Evolutionary conservation across 64 coral and sea anemone species (phyloP).

Genomic region (Trachythela sp.): DNA sequence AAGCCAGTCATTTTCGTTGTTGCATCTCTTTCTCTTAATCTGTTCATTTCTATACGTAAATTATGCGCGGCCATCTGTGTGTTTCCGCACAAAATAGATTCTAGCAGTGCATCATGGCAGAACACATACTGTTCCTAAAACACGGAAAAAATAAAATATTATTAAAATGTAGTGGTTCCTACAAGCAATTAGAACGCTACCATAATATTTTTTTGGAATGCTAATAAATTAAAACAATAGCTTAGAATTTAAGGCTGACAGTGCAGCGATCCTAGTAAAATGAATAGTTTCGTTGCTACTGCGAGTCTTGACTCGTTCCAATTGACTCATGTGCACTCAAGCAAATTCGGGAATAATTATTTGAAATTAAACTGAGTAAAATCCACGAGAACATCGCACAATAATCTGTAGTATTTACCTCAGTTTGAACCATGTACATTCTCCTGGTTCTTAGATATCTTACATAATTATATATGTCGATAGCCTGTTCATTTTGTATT

Average conservation of each 20-base stretch:
- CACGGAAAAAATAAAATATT: neutral
- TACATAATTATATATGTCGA: conserved; percentile 89
- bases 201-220: too few relatives aligned
- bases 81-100: conserved; percentile 91
- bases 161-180: neutral
- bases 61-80: conserved; percentile 94
- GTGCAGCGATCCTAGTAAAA: too few relatives aligned
- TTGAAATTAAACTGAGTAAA: too few relatives aligned
- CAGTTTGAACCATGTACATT: conserved; percentile 90
- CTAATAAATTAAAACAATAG: too few relatives aligned
- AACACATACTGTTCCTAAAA: conserved; percentile 90
- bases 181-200: neutral
- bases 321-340: too few relatives aligned
- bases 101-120: conserved; percentile 85
- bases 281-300: too few relatives aligned
- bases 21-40: conserved; percentile 54
- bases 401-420: conserved; percentile 62
- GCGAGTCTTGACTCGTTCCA: too few relatives aligned
- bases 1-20: conserved; percentile 65
- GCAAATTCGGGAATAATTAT: too few relatives aligned
- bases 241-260: too few relatives aligned
- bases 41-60: conserved; percentile 68
- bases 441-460: conserved; percentile 68
- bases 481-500: conserved; percentile 30
- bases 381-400: too few relatives aligned